Evolutionary conservation across 2,113 vertebrate species (phyloP).

Genomic region (Pandion haliaetus): DNA sequence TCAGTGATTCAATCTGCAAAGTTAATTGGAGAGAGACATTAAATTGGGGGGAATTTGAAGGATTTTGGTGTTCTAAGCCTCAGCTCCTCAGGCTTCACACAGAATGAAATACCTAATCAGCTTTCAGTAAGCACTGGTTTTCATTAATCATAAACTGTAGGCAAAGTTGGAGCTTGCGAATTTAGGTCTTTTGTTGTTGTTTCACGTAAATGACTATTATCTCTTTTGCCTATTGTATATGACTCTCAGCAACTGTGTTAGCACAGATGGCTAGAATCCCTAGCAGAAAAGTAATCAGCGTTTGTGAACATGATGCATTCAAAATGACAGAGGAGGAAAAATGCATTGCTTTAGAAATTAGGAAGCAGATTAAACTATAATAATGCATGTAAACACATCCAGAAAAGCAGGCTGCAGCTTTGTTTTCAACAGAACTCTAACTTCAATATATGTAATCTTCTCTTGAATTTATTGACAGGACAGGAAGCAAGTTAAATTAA

Average conservation of each 20-base stretch:
- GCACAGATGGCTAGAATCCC: constrained; percentile 66
- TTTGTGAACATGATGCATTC: constrained; percentile 42
- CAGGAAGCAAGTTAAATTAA: not conserved
- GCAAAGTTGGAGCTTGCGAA: constrained; percentile 64
- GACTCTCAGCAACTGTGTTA: constrained; percentile 44
- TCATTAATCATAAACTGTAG: constrained; percentile 73
- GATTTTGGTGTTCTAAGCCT: constrained; percentile 57
- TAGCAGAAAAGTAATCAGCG: constrained; percentile 60
- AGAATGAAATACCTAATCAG: constrained; percentile 68
- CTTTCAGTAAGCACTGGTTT: constrained; percentile 61
- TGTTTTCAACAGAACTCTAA: not conserved
- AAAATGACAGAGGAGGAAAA: constrained; percentile 51
- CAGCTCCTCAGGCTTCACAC: constrained; percentile 38
- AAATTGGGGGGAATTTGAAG: constrained; percentile 60
- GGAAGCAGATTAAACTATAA: constrained; percentile 42
- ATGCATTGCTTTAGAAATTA: constrained; percentile 28
- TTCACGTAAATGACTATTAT: constrained; percentile 69
- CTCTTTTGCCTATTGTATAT: constrained; percentile 39
- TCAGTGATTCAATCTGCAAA: constrained; percentile 50
- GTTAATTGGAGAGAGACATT: constrained; percentile 59
- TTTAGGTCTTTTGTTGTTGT: constrained; percentile 64
- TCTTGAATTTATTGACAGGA: not conserved
- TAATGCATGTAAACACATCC: not conserved
- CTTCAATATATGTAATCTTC: not conserved
- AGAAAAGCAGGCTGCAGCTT: not conserved